Evolutionary conservation across 2,888 invertebrate genomes (phyloP).

Genomic region (Phytoseiulus persimilis): DNA sequence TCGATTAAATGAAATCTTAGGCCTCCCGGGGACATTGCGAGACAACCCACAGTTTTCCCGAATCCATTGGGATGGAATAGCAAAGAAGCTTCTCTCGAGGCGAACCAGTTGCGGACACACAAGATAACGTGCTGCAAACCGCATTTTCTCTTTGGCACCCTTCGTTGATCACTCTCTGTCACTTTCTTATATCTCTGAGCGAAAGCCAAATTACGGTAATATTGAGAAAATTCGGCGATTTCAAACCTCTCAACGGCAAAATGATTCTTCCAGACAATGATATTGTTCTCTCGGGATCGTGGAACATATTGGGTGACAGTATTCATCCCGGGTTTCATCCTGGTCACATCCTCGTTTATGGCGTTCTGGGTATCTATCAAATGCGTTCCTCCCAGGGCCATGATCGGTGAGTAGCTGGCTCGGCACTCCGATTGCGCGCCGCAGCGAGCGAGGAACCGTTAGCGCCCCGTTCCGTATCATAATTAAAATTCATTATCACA

Average conservation of each 20-base stretch:
- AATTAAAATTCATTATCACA: not conserved
- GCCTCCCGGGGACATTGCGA: no score
- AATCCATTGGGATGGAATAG: no score
- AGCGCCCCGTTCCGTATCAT: not conserved
- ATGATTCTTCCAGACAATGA: not conserved
- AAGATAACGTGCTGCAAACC: no score
- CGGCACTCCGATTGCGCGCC: not conserved
- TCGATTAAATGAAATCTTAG: no score
- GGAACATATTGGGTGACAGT: conserved; percentile 16
- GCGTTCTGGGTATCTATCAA: conserved; percentile 6
- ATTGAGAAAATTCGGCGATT: no score
- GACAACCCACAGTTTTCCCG: no score
- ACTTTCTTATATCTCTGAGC: no score
- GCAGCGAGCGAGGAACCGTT: not conserved
- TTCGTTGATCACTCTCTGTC: no score
- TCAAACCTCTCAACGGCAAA: not conserved
- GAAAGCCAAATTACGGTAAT: no score
- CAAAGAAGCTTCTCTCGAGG: no score
- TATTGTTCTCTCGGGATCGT: conserved; percentile 19
- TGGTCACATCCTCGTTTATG: conserved; percentile 33
- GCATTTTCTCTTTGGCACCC: no score
- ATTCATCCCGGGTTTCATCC: not conserved
- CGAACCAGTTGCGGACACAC: no score
- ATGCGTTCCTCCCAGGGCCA: conserved; percentile 10
- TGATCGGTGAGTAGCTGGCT: not conserved